Evolutionary conservation across 1,140 invertebrate genomes (phyloP).

Genomic region (Trichomalopsis sarcophagae): DNA sequence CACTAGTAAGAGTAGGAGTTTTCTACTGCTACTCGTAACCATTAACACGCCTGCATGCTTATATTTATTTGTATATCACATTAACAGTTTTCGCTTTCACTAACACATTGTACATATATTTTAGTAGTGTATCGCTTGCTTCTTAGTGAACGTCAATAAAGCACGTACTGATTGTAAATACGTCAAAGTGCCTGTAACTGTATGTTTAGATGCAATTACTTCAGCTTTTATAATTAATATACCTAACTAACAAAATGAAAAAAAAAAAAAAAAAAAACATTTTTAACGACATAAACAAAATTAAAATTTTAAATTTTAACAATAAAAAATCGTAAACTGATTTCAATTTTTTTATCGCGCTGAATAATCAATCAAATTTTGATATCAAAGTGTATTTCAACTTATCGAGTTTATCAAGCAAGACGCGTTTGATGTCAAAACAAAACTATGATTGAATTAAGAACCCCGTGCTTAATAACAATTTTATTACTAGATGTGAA

Average conservation of each 20-base stretch:
- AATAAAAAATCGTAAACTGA: neutral
- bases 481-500: slow-evolving; percentile 78
- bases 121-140: slow-evolving; percentile 13
- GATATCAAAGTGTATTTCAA: neutral
- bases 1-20: slow-evolving; percentile 3
- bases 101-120: slow-evolving; percentile 36
- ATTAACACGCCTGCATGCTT: slow-evolving; percentile 17
- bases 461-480: slow-evolving; percentile 51
- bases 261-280: slow-evolving; percentile 4
- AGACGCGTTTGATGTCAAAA: slow-evolving; percentile 7
- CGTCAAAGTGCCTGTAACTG: neutral
- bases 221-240: slow-evolving; percentile 17
- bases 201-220: slow-evolving; percentile 2
- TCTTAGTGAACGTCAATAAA: neutral
- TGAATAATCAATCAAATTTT: too few species aligned
- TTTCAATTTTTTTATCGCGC: too few species aligned
- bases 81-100: slow-evolving; percentile 36
- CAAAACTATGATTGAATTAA: neutral
- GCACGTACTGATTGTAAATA: neutral
- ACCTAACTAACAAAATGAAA: slow-evolving; percentile 18
- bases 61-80: neutral
- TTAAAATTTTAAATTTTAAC: neutral
- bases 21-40: neutral
- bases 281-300: neutral
- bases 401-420: neutral